Evolutionary conservation across 2,888 invertebrate genomes (phyloP).

Genomic region (Cancer borealis): DNA sequence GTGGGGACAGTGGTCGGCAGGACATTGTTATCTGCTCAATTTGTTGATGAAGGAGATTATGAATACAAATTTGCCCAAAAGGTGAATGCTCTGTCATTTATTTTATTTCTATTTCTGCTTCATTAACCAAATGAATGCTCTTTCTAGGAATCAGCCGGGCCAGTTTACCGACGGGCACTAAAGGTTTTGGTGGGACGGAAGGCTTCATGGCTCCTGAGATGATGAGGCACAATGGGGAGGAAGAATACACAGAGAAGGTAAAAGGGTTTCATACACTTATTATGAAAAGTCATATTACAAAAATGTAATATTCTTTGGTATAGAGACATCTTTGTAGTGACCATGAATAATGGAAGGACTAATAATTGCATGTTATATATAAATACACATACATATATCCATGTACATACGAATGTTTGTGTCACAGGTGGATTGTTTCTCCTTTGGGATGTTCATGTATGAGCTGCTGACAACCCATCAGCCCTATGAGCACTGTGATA

Average conservation of each 20-base stretch:
- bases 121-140: constrained; percentile 23
- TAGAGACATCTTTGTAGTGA: neutral
- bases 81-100: too few species aligned
- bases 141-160: constrained; percentile 89
- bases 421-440: constrained; percentile 95
- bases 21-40: neutral
- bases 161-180: constrained; percentile 93
- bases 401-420: constrained; percentile 37
- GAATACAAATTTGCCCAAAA: too few species aligned
- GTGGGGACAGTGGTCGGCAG: neutral
- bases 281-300: neutral
- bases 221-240: constrained; percentile 98
- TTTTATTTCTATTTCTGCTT: neutral
- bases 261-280: neutral
- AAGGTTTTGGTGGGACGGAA: constrained; percentile 99
- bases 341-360: neutral
- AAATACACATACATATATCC: neutral
- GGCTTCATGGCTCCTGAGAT: constrained; percentile 99
- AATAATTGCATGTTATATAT: neutral
- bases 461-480: constrained; percentile 95
- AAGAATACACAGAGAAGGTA: constrained; percentile 98
- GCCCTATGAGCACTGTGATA: constrained; percentile 97
- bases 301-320: too few species aligned
- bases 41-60: neutral
- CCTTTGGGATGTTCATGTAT: constrained; percentile 99